phyloP scores from a whole-genome alignment of 2,113 vertebrate species.

The Hippocampus barbouri region DNA sequence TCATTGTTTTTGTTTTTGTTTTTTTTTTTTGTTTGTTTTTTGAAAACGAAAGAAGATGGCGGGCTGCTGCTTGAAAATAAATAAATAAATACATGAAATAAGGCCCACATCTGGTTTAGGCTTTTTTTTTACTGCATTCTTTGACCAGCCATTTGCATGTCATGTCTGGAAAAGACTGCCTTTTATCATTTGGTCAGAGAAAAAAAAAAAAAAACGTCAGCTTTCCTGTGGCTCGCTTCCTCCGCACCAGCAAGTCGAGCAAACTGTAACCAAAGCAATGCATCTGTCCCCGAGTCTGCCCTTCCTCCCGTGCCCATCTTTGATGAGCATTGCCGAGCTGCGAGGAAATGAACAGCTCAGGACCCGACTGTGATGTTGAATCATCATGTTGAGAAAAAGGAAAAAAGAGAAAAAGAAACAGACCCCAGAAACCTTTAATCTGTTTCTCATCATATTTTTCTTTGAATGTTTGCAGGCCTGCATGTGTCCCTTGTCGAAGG shows the following conservation, averaged over 20 bases:
- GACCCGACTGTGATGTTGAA: conserved; percentile 51
- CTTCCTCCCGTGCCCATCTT: conserved; percentile 34
- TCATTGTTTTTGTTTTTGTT: neutral
- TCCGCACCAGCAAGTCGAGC: conserved; percentile 50
- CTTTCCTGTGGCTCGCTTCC: conserved; percentile 31
- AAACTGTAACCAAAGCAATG: conserved; percentile 47
- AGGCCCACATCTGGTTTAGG: conserved; percentile 25
- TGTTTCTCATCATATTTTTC: conserved; percentile 10
- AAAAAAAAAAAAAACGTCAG: conserved; percentile 25
- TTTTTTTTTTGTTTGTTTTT: neutral
- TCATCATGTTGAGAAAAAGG: conserved; percentile 25
- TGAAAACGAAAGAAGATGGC: neutral
- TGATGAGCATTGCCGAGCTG: conserved; percentile 59
- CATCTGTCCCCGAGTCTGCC: neutral
- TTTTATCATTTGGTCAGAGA: conserved; percentile 47
- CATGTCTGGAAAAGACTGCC: conserved; percentile 50
- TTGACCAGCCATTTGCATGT: conserved; percentile 32
- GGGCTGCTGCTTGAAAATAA: neutral
- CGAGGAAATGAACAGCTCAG: conserved; percentile 62
- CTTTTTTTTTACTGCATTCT: conserved; percentile 35
- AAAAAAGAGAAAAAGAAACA: neutral
- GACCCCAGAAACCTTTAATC: neutral
- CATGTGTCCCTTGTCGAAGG: neutral
- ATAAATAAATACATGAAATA: conserved; percentile 6
- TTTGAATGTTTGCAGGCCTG: conserved; percentile 5